Base-by-base conservation (phyloP, 2,888 invertebrate species). In the Podotricha telesiphe region DNA sequence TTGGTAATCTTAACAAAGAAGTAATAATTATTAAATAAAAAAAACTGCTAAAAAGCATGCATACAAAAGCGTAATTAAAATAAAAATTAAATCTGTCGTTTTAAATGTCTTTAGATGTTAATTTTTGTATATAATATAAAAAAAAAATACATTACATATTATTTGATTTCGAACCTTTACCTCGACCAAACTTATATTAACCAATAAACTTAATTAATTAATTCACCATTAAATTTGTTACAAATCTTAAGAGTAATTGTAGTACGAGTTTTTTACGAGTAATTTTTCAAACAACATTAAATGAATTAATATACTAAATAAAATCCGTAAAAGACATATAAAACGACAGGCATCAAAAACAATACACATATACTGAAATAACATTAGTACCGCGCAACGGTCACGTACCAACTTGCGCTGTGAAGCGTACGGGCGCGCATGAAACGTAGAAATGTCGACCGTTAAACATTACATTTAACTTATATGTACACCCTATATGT, bases 391-490 rank as follows among this genome's bases (percentile, higher is more conserved):
- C 73, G 73, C 71, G 68, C 47, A 73, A 73, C 68, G 68, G 73
- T 73, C 73, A 92, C 92, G 85, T 93, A 93, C 92, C 92, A 82
- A 93, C 92, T 93, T 93, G 92, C 81, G 92, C 92, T 92, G 92
- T 87, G 87, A 66, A 71, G 69, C 61, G 68, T 68, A 68, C 65
- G 58, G 69, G 74, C 11, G 55, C 70, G 74, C 74, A 75, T 75
- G 74, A 64, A 75, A 75, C 70, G 67, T 62, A 71, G 67, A 73
- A 65, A 65, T 56, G 53, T 51, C n/a, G 17, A 45, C 11, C 19
- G 40, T 51, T 67, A 37, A n/a, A 55, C 28, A 66, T 59, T 42
- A 11, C n/a, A n/a, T n/a, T n/a, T n/a, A n/a, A n/a, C n/a, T n/a
- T n/a, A n/a, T n/a, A n/a, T n/a, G n/a, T n/a, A n/a, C n/a, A n/a